Percentiles rank a stretch among this genome's conserved stretches.
These are phyloP conservation scores for Micoletzkya japonica DNA, from an alignment of 2,888 invertebrate genomes.

Conservation along the genomic window DNA sequence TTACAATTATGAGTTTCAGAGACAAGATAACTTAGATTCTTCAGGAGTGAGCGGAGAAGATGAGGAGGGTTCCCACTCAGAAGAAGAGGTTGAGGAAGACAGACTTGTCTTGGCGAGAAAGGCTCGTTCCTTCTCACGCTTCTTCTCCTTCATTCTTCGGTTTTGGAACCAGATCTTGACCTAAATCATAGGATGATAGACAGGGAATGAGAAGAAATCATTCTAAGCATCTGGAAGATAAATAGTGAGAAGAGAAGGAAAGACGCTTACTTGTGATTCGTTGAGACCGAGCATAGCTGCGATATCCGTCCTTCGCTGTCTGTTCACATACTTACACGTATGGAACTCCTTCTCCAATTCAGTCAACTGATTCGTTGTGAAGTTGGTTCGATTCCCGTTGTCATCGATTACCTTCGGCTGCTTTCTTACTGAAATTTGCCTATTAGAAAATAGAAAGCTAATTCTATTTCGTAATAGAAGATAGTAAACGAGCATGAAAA, in stretches of 20 bases:
- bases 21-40: neutral
- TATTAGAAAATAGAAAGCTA: neutral
- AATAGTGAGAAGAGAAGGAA: neutral
- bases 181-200: slow-evolving; percentile 47
- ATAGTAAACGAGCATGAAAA: too few species aligned
- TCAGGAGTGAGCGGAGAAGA: slow-evolving; percentile 16
- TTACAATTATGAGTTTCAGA: slow-evolving; percentile 1
- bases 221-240: neutral
- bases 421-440: slow-evolving; percentile 15
- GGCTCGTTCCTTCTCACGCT: slow-evolving; percentile 81
- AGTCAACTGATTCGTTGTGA: slow-evolving; percentile 97
- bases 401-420: slow-evolving; percentile 40
- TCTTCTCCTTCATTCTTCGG: slow-evolving; percentile 96
- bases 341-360: slow-evolving; percentile 99
- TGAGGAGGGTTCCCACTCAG: slow-evolving; percentile 19
- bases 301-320: slow-evolving; percentile 94
- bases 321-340: slow-evolving; percentile 96
- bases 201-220: neutral
- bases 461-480: too few species aligned
- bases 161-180: slow-evolving; percentile 99
- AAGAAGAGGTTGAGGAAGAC: slow-evolving; percentile 15
- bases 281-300: slow-evolving; percentile 92
- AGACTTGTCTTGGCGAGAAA: slow-evolving; percentile 41
- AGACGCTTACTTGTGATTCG: slow-evolving; percentile 78
- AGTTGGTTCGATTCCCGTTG: slow-evolving; percentile 79